Evolutionary conservation across 2,888 invertebrate species (phyloP).

Genomic region (Alsophila aescularia): DNA sequence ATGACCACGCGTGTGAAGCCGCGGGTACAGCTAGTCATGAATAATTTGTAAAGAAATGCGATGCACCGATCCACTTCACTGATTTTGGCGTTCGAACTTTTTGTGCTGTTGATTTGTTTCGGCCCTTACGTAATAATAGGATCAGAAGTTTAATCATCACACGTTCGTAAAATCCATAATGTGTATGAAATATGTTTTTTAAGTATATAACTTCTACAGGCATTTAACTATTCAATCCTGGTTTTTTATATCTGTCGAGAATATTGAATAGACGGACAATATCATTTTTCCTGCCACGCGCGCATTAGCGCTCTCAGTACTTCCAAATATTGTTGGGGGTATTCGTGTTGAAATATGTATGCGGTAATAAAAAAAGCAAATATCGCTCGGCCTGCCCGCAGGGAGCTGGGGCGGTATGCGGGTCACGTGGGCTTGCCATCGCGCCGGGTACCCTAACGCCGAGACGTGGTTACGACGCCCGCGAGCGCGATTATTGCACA

Average conservation of each 20-base stretch:
- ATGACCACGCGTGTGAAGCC: too few species aligned
- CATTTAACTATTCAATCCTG: conserved; percentile 22
- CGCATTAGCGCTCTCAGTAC: conserved; percentile 73
- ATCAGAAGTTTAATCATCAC: too few species aligned
- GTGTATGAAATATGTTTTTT: neutral
- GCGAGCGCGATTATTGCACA: conserved; percentile 15
- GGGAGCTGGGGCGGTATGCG: conserved; percentile 56
- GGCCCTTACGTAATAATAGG: too few species aligned
- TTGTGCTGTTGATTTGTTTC: too few species aligned
- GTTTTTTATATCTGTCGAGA: conserved; percentile 45
- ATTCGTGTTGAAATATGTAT: conserved; percentile 80
- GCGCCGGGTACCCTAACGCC: conserved; percentile 49
- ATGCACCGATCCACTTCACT: too few species aligned
- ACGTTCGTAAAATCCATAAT: too few species aligned
- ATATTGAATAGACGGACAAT: conserved; percentile 58
- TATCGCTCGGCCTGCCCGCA: conserved; percentile 63
- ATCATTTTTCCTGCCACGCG: conserved; percentile 75
- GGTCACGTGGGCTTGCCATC: conserved; percentile 66
- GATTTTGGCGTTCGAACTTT: too few species aligned
- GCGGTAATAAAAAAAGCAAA: conserved; percentile 78
- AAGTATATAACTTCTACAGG: neutral
- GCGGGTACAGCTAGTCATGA: too few species aligned
- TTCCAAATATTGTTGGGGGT: conserved; percentile 74
- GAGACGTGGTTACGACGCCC: conserved; percentile 1
- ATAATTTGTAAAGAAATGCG: too few species aligned